A percentile compares a stretch with the other conserved stretches of the same genome.
Conservation (phyloP, 2,797 vertebrate species). For the Hyperoplus lanceolatus region DNA sequence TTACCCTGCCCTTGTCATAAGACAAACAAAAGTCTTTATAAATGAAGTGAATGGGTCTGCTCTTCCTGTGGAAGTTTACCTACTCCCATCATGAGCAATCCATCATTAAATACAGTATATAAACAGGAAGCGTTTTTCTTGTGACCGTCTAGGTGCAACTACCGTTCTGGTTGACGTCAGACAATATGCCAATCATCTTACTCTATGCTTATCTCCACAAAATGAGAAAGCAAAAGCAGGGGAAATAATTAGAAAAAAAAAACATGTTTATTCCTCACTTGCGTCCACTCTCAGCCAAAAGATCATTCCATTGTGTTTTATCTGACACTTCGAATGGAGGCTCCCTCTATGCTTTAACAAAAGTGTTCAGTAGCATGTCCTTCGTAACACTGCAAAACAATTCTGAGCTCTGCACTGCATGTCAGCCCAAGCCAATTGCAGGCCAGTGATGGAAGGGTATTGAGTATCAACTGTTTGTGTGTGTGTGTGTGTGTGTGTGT, state of each 20-base stretch:
- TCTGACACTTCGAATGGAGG: background rate
- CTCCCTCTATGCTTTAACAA: background rate
- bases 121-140: slow-evolving; percentile 29
- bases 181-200: slow-evolving; percentile 22
- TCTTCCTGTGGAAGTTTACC: slow-evolving; percentile 64
- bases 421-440: slow-evolving; percentile 44
- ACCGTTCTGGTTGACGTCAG: slow-evolving; percentile 46
- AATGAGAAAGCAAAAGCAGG: background rate
- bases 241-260: background rate
- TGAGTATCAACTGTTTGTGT: slow-evolving; percentile 47
- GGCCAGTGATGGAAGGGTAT: slow-evolving; percentile 45
- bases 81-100: slow-evolving; percentile 51
- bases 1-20: slow-evolving; percentile 13
- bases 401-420: slow-evolving; percentile 39
- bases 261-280: too few species aligned
- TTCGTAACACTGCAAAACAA: slow-evolving; percentile 44
- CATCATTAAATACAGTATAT: slow-evolving; percentile 43
- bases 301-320: background rate
- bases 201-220: slow-evolving; percentile 12
- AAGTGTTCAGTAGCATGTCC: slow-evolving; percentile 8
- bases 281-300: background rate
- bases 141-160: background rate
- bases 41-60: slow-evolving; percentile 19
- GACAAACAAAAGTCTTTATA: slow-evolving; percentile 37
- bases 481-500: slow-evolving; percentile 24